phyloP scores from a whole-genome alignment of 2,797 vertebrate species.

The Coregonus sp. region DNA sequence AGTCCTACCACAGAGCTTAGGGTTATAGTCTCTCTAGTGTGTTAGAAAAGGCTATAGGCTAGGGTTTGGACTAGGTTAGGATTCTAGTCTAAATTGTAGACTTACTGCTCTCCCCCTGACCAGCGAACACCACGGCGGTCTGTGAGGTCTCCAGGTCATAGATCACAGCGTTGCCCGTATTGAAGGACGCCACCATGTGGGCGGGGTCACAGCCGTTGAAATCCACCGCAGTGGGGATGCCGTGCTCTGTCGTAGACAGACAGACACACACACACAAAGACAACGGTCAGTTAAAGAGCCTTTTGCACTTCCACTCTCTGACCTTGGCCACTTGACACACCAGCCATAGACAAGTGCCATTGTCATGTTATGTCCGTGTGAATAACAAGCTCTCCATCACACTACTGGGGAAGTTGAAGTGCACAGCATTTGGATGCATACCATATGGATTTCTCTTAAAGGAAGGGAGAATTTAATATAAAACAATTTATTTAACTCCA shows the following conservation, averaged over 20 bases:
- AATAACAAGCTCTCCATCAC: not conserved
- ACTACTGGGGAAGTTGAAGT: not conserved
- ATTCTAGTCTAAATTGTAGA: conserved; percentile 3
- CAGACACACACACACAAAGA: not conserved
- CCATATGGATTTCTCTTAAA: too few species aligned
- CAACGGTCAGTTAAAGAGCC: not conserved
- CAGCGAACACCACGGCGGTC: conserved; percentile 85
- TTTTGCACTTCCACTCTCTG: not conserved
- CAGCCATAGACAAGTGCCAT: not conserved
- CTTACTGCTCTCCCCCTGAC: conserved; percentile 89
- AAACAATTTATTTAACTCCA: too few species aligned
- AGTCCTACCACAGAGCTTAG: too few species aligned
- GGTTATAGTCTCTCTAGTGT: too few species aligned
- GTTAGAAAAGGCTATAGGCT: too few species aligned
- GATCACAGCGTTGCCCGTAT: conserved; percentile 86
- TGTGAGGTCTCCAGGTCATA: conserved; percentile 97
- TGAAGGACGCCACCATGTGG: conserved; percentile 93
- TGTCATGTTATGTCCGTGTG: not conserved
- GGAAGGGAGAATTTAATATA: too few species aligned
- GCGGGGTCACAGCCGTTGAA: conserved; percentile 96
- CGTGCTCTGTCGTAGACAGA: conserved; percentile 78
- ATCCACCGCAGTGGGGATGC: conserved; percentile 92
- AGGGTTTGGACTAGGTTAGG: too few species aligned
- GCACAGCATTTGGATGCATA: too few species aligned
- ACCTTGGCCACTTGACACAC: not conserved